phyloP scores from a whole-genome alignment of 2,113 vertebrate species.

The Elephantulus edwardii region DNA sequence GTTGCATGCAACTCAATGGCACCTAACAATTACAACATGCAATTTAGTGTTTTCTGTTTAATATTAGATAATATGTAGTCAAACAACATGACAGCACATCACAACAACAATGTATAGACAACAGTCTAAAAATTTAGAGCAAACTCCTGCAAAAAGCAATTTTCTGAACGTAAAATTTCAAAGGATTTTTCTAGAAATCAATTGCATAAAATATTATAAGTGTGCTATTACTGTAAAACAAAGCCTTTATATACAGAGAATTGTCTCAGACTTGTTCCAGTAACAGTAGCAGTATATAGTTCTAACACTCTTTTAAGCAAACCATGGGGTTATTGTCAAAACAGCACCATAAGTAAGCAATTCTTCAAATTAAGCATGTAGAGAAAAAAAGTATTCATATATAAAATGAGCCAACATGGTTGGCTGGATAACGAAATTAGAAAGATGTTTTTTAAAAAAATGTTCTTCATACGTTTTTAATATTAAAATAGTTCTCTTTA shows the following conservation, averaged over 20 bases:
- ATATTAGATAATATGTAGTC: too few relatives aligned
- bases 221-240: not conserved
- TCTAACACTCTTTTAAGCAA: not conserved
- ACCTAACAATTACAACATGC: too few relatives aligned
- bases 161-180: not conserved
- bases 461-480: not conserved
- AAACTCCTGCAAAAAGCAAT: not conserved
- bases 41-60: too few relatives aligned
- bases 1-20: too few relatives aligned
- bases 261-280: not conserved
- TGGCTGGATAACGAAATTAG: not conserved
- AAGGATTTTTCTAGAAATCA: not conserved
- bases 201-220: not conserved
- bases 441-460: too few relatives aligned
- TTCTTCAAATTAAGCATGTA: conserved; percentile 24
- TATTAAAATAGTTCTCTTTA: not conserved
- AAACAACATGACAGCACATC: too few relatives aligned
- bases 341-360: not conserved
- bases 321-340: not conserved
- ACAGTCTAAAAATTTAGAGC: not conserved
- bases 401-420: not conserved
- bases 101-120: not conserved
- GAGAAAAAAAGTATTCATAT: not conserved
- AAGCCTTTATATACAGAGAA: not conserved
- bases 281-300: not conserved